A percentile compares a stretch with the other conserved stretches of the same genome.
Conservation (phyloP, 2,888 invertebrate genomes). For the Desoria tigrina region DNA sequence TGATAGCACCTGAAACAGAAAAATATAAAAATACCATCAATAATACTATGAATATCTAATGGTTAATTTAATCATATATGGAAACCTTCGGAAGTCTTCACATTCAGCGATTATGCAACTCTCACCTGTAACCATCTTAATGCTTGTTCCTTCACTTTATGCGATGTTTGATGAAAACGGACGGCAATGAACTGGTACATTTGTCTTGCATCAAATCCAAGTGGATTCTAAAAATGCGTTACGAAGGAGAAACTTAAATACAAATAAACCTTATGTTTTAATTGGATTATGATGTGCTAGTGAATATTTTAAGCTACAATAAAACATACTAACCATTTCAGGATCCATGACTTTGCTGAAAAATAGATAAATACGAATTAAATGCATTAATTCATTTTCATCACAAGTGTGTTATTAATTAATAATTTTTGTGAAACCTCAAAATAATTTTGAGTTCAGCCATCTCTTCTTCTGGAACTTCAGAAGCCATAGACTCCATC, state of each 20-base stretch:
- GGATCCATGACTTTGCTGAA: conserved; percentile 91
- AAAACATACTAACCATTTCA: no score
- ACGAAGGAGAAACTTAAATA: no score
- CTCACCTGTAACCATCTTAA: conserved; percentile 80
- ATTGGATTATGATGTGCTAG: no score
- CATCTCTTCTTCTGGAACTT: conserved; percentile 69
- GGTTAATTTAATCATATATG: no score
- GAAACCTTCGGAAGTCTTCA: no score
- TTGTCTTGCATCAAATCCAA: conserved; percentile 90
- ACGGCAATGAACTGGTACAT: conserved; percentile 92
- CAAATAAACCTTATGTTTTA: no score
- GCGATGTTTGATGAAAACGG: conserved; percentile 76
- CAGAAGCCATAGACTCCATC: conserved; percentile 95
- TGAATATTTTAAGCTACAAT: no score
- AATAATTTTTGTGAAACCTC: conserved; percentile 58
- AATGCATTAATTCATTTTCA: background rate
- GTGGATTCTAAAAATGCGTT: no score
- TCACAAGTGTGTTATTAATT: no score
- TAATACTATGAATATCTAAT: conserved; percentile 3
- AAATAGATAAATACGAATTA: conserved; percentile 49
- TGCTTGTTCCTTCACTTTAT: conserved; percentile 83
- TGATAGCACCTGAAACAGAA: conserved; percentile 72
- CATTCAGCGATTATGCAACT: no score
- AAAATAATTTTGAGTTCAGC: conserved; percentile 76
- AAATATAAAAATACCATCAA: background rate